Percentiles rank a stretch among this genome's conserved stretches.
Conservation (phyloP, 2,113 vertebrate genomes). For the Lynx canadensis region DNA sequence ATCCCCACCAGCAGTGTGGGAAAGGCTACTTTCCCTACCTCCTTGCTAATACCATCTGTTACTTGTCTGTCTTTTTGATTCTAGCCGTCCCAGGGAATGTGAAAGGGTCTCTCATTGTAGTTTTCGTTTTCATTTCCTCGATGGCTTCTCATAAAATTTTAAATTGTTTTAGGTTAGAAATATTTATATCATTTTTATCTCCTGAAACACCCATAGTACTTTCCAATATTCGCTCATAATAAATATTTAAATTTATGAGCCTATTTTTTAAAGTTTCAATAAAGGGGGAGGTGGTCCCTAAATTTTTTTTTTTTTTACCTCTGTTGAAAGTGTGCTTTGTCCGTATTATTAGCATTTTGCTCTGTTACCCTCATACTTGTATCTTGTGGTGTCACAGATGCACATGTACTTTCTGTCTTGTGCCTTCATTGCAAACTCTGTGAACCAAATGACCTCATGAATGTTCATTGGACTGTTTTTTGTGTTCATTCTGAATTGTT, state of each 20-base stretch:
- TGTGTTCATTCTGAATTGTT: neutral
- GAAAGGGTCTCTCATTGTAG: neutral
- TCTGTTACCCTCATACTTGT: neutral
- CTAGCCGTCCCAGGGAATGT: neutral
- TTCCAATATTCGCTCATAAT: neutral
- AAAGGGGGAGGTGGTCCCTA: neutral
- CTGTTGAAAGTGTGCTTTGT: neutral
- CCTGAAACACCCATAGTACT: neutral
- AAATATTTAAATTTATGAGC: conserved; percentile 20
- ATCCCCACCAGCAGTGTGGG: neutral
- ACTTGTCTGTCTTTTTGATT: neutral
- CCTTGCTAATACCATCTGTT: neutral
- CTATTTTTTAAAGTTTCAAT: neutral
- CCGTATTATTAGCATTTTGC: neutral
- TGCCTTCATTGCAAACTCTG: neutral
- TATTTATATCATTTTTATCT: neutral
- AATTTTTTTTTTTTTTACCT: neutral
- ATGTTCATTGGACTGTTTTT: neutral
- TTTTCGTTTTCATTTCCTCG: conserved; percentile 19
- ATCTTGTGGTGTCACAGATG: neutral
- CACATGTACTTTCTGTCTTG: neutral
- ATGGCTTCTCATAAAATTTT: neutral
- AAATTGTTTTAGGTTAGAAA: conserved; percentile 24
- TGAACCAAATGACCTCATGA: neutral
- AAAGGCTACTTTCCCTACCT: neutral